Conservation (phyloP, 2,888 invertebrate species). For the Diaphora mendica region DNA sequence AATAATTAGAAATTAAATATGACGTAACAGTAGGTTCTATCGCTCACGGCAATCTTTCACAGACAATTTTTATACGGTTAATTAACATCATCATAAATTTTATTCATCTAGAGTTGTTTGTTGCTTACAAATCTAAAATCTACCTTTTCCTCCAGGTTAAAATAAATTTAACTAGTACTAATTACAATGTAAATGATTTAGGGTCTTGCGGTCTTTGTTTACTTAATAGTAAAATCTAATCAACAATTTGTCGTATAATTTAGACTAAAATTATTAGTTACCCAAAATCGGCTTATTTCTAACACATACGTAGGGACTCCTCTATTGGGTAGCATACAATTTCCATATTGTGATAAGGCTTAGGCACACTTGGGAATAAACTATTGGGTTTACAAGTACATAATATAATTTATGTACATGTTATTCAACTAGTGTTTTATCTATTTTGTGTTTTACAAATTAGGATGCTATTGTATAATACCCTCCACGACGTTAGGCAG, state of each 20-base stretch:
- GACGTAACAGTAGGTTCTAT: too few relatives aligned
- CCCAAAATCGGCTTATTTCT: conserved; percentile 14
- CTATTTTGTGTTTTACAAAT: neutral
- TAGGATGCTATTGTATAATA: neutral
- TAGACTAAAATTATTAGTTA: conserved; percentile 8
- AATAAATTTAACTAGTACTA: neutral
- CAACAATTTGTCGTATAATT: neutral
- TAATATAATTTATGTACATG: conserved; percentile 22
- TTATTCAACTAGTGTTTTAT: neutral
- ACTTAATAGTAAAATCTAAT: neutral
- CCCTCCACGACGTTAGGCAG: neutral
- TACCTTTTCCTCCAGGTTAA: too few relatives aligned
- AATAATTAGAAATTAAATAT: too few relatives aligned
- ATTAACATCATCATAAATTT: too few relatives aligned
- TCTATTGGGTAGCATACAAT: conserved; percentile 22
- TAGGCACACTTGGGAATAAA: conserved; percentile 12
- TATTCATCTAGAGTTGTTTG: too few relatives aligned
- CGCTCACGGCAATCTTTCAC: too few relatives aligned
- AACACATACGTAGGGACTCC: conserved; percentile 5
- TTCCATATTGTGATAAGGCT: conserved; percentile 26
- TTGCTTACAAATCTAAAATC: too few relatives aligned
- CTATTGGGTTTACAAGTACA: conserved; percentile 14
- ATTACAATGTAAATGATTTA: neutral
- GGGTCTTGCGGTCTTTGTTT: neutral
- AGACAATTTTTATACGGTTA: too few relatives aligned